phyloP scores from a whole-genome alignment of 1,140 invertebrate genomes.

The Aphidius gifuensis region DNA sequence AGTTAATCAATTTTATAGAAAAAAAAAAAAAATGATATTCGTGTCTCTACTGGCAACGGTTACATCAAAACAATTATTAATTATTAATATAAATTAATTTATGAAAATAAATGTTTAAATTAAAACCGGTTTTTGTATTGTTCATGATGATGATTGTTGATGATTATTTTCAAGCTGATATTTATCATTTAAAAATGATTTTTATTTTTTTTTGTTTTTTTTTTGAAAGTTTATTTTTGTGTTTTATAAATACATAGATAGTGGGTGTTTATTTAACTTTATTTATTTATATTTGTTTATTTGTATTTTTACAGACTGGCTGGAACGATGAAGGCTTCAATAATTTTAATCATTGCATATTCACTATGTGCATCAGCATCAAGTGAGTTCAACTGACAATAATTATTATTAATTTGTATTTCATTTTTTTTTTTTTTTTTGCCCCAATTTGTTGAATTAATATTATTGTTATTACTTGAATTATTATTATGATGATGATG shows the following conservation, averaged over 20 bases:
- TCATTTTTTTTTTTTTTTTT: slow-evolving; percentile 2
- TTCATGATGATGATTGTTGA: neutral
- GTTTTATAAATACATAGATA: neutral
- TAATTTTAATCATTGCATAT: slow-evolving; percentile 38
- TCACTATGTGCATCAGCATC: slow-evolving; percentile 40
- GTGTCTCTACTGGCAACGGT: slow-evolving; percentile 36
- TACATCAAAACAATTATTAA: slow-evolving; percentile 24
- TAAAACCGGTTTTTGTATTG: slow-evolving; percentile 21
- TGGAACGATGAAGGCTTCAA: slow-evolving; percentile 37
- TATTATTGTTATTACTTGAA: neutral
- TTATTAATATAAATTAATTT: slow-evolving; percentile 1
- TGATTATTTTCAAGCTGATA: no score
- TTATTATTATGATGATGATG: neutral
- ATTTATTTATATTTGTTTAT: slow-evolving; percentile 7
- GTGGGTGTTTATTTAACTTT: neutral
- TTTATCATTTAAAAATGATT: no score
- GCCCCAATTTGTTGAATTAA: neutral
- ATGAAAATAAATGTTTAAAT: neutral
- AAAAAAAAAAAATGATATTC: slow-evolving; percentile 23
- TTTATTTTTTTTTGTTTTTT: neutral
- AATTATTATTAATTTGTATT: neutral
- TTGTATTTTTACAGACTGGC: slow-evolving; percentile 32
- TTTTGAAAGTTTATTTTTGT: neutral
- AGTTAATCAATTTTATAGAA: slow-evolving; percentile 25
- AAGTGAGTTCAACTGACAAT: slow-evolving; percentile 40